Evolutionary conservation across 2,113 vertebrate genomes (phyloP).

Genomic region (Benitochromis conjunctus): DNA sequence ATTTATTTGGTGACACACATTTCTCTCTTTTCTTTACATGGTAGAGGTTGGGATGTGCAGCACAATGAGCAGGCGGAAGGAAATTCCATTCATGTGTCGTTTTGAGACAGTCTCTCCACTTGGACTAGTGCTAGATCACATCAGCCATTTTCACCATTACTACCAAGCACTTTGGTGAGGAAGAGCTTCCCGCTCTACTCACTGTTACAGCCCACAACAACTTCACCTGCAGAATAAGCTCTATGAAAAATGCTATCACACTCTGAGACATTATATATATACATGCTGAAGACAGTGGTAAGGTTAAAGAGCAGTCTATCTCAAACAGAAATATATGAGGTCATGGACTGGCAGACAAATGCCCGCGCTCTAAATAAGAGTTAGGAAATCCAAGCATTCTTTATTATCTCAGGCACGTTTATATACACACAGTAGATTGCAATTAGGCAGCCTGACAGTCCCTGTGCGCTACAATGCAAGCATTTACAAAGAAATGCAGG

Average conservation of each 20-base stretch:
- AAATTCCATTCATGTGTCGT: not conserved
- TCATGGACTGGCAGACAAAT: conserved; percentile 32
- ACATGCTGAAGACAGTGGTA: not conserved
- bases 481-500: conserved; percentile 23
- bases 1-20: conserved; percentile 23
- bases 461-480: conserved; percentile 24
- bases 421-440: conserved; percentile 37
- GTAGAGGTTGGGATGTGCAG: not conserved
- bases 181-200: not conserved
- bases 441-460: conserved; percentile 56
- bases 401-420: conserved; percentile 33
- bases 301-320: not conserved
- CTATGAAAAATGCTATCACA: not conserved
- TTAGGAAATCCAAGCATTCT: conserved; percentile 31
- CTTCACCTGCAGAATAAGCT: not conserved
- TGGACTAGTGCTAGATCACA: not conserved
- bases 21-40: not conserved
- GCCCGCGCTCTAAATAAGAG: conserved; percentile 38
- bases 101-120: not conserved
- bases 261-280: not conserved
- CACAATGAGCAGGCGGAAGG: not conserved
- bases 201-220: not conserved
- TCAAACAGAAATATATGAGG: not conserved
- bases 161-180: not conserved
- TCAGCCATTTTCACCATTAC: conserved; percentile 23